Conservation (phyloP, 2,888 invertebrate species). For the Melanostoma mellinum region DNA sequence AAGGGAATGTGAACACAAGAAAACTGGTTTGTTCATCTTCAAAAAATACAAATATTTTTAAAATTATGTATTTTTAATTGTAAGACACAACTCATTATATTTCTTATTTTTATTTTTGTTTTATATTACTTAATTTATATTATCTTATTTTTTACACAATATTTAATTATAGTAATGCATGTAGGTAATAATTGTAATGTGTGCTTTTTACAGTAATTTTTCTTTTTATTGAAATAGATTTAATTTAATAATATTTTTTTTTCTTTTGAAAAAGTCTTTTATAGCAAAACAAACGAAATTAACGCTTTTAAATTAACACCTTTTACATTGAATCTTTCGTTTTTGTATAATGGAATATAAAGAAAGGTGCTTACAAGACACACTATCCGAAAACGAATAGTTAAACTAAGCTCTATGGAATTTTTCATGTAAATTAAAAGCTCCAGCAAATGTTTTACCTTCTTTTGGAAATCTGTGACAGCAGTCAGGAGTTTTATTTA, state of each 20-base stretch:
- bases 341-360: background rate
- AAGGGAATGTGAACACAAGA: constrained; percentile 6
- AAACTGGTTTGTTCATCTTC: constrained; percentile 3
- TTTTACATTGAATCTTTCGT: background rate
- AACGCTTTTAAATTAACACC: background rate
- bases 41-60: constrained; percentile 4
- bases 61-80: constrained; percentile 14
- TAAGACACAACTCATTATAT: constrained; percentile 44
- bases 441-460: constrained; percentile 1
- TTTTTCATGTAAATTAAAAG: background rate
- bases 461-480: background rate
- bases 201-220: constrained; percentile 49
- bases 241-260: background rate
- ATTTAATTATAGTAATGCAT: constrained; percentile 40
- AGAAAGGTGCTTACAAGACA: background rate
- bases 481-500: background rate
- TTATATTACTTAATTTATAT: constrained; percentile 8
- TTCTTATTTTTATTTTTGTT: constrained; percentile 7
- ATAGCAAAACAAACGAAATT: background rate
- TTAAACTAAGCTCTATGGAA: background rate
- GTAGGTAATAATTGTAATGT: constrained; percentile 23
- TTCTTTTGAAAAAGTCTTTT: constrained; percentile 1
- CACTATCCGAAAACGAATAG: background rate
- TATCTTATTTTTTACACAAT: constrained; percentile 41
- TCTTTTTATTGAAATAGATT: constrained; percentile 5